Percentiles rank a stretch among this genome's conserved stretches.
phyloP scores from a whole-genome alignment of 2,888 invertebrate genomes.

The Herminia tarsipennalis region DNA sequence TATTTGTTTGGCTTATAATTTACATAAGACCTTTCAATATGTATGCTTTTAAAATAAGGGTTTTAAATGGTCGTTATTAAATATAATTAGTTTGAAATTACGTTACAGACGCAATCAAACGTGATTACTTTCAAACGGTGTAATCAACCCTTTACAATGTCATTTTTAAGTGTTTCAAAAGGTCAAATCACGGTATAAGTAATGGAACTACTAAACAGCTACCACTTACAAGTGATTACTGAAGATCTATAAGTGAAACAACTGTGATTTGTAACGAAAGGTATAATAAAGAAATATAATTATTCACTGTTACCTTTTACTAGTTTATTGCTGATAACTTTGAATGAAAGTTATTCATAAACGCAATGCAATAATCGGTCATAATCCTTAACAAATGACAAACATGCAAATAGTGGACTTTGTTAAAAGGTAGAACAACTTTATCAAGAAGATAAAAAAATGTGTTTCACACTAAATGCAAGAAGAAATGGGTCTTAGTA shows the following conservation, averaged over 20 bases:
- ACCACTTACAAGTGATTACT: background rate
- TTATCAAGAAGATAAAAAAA: slow-evolving; percentile 1
- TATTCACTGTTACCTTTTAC: no score
- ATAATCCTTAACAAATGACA: no score
- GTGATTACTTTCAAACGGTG: slow-evolving; percentile 1
- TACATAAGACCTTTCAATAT: no score
- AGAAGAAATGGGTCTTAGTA: slow-evolving; percentile 13
- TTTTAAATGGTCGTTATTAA: slow-evolving; percentile 5
- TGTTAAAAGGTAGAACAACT: no score
- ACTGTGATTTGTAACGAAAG: no score
- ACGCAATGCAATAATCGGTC: no score
- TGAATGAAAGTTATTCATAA: no score
- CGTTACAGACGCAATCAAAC: background rate
- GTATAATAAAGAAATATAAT: no score
- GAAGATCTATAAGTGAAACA: no score
- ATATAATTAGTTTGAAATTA: slow-evolving; percentile 2
- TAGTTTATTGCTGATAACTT: no score
- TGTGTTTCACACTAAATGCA: slow-evolving; percentile 3
- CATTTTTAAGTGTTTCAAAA: slow-evolving; percentile 1
- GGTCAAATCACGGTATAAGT: background rate
- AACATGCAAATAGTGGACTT: no score
- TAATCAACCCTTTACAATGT: slow-evolving; percentile 1
- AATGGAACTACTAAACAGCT: background rate
- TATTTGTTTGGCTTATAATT: slow-evolving; percentile 37
- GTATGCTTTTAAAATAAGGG: slow-evolving; percentile 21